Conservation (phyloP, 2,113 vertebrate genomes). For the Microtus montanus region DNA sequence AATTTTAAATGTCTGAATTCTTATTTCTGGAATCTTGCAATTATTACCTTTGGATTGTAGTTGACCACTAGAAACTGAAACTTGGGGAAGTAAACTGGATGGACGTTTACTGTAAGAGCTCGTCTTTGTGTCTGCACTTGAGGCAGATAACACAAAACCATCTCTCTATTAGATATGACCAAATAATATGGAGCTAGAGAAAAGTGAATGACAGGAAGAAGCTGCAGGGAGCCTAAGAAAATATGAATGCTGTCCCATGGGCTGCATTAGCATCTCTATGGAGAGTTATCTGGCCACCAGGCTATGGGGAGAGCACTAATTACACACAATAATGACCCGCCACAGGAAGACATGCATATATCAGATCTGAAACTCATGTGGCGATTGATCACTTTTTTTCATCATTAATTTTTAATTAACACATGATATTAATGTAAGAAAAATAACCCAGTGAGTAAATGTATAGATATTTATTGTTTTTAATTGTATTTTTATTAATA, state of each 20-base stretch:
- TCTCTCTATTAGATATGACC: background rate
- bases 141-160: background rate
- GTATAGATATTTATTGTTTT: background rate
- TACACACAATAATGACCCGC: background rate
- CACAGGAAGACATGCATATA: background rate
- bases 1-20: background rate
- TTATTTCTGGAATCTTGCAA: background rate
- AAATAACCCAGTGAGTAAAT: background rate
- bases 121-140: background rate
- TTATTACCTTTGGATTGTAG: background rate
- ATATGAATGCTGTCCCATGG: background rate
- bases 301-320: constrained; percentile 40
- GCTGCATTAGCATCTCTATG: constrained; percentile 36
- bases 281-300: constrained; percentile 31
- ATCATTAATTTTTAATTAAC: background rate
- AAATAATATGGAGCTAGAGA: background rate
- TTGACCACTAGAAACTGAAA: background rate
- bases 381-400: constrained; percentile 1
- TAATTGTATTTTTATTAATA: constrained; percentile 31
- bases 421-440: background rate
- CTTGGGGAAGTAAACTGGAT: background rate
- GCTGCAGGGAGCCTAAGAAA: background rate
- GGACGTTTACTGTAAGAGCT: background rate
- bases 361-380: background rate
- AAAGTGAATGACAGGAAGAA: constrained; percentile 22